A percentile compares a stretch with the other conserved stretches of the same genome.
Evolutionary conservation across 2,888 invertebrate genomes (phyloP).

Genomic region (Drosophila paracracens): DNA sequence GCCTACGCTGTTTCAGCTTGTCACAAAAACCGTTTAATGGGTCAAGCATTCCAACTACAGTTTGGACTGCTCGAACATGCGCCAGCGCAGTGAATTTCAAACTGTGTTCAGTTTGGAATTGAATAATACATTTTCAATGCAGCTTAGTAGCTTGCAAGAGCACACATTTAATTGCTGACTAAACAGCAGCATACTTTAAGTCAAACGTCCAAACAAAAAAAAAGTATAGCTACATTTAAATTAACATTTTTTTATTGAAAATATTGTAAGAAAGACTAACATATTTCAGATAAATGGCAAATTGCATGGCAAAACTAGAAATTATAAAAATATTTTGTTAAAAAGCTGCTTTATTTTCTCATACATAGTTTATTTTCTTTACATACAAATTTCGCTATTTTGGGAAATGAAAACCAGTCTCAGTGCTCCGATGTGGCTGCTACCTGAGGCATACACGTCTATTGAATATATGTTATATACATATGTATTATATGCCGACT

Average conservation of each 20-base stretch:
- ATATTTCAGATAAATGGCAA: not conserved
- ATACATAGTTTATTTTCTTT: not conserved
- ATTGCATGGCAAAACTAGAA: not conserved
- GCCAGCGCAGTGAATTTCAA: constrained; percentile 16
- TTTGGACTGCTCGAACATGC: constrained; percentile 14
- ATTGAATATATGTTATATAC: not conserved
- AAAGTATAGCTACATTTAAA: not conserved
- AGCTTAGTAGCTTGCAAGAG: not conserved
- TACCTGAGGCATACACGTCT: constrained; percentile 16
- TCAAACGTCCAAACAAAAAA: not conserved
- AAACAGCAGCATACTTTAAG: not conserved
- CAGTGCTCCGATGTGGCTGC: not conserved
- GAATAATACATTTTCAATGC: not conserved
- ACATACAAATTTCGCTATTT: not conserved
- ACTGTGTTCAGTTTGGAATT: not conserved
- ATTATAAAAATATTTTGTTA: no score
- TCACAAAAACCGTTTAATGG: constrained; percentile 55
- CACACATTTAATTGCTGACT: not conserved
- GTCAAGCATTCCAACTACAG: constrained; percentile 59
- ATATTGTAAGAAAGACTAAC: not conserved
- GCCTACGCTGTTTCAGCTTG: constrained; percentile 50
- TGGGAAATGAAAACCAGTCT: not conserved
- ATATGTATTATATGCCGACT: constrained; percentile 8
- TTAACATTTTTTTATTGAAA: not conserved
- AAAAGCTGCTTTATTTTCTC: not conserved